Evolutionary conservation across 2,113 vertebrate species (phyloP).

Genomic region (Petroica traversi): DNA sequence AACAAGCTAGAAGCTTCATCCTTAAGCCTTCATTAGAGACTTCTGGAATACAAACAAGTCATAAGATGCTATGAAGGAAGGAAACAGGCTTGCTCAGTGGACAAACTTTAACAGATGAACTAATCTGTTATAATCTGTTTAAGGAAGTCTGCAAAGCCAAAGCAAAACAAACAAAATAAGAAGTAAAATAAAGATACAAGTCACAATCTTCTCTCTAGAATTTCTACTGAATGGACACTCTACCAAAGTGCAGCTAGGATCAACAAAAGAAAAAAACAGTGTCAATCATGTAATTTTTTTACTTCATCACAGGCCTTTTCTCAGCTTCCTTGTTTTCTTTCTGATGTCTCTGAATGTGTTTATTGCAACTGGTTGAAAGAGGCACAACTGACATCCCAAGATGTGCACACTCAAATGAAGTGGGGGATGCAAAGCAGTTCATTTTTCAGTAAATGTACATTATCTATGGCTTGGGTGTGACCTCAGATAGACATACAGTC

Average conservation of each 20-base stretch:
- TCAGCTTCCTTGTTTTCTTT: neutral
- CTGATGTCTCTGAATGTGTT: neutral
- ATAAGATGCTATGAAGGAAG: neutral
- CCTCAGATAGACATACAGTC: neutral
- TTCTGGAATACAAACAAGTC: neutral
- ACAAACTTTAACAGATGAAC: neutral
- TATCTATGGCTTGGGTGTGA: neutral
- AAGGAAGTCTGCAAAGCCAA: too few species aligned
- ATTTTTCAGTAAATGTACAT: neutral
- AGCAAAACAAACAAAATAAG: neutral
- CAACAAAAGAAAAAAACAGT: neutral
- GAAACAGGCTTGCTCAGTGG: neutral
- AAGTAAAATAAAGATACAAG: neutral
- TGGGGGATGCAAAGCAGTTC: neutral
- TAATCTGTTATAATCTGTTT: neutral
- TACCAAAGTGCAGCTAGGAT: neutral
- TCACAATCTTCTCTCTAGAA: neutral
- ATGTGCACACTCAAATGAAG: neutral
- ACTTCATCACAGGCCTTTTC: neutral
- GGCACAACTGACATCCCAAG: neutral
- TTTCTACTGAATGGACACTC: neutral
- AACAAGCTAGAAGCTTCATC: neutral
- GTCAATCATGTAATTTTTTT: neutral
- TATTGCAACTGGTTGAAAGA: neutral
- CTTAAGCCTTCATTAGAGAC: neutral